These are phyloP conservation scores for Dendroctonus valens DNA, from an alignment of 1,140 invertebrate genomes.

Conservation along the genomic window DNA sequence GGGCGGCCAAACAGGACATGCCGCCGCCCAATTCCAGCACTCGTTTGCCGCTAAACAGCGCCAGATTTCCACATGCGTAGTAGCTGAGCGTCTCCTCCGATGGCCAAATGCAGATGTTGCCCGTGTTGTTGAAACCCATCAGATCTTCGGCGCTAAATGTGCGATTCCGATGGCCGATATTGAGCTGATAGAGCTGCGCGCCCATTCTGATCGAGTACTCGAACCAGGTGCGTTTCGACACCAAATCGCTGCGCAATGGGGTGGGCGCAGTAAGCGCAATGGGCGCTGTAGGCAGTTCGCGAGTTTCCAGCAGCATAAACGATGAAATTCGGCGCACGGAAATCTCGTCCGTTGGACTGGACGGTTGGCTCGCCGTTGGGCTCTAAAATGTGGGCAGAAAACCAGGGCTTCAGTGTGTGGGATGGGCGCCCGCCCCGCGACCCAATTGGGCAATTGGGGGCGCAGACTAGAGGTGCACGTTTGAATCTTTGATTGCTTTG, in stretches of 20 bases:
- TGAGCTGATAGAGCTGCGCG: conserved; percentile 51
- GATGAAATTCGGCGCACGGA: conserved; percentile 59
- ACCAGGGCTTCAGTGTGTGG: neutral
- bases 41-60: conserved; percentile 63
- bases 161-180: conserved; percentile 60
- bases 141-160: conserved; percentile 68
- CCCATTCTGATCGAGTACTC: conserved; percentile 57
- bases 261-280: conserved; percentile 18
- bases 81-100: conserved; percentile 82
- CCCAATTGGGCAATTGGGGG: too few species aligned
- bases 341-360: conserved; percentile 52
- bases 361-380: conserved; percentile 47
- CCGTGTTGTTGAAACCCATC: conserved; percentile 86
- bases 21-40: conserved; percentile 81
- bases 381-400: conserved; percentile 36
- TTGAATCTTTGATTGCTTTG: too few species aligned
- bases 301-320: conserved; percentile 56
- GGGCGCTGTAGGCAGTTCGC: conserved; percentile 35
- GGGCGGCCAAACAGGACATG: conserved; percentile 80
- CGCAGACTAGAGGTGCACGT: too few species aligned
- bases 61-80: conserved; percentile 67
- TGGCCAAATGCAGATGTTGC: conserved; percentile 89
- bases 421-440: neutral
- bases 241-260: conserved; percentile 22
- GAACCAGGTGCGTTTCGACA: conserved; percentile 53